phyloP scores from a whole-genome alignment of 2,797 vertebrate species.

The Pogoniulus pusillus region DNA sequence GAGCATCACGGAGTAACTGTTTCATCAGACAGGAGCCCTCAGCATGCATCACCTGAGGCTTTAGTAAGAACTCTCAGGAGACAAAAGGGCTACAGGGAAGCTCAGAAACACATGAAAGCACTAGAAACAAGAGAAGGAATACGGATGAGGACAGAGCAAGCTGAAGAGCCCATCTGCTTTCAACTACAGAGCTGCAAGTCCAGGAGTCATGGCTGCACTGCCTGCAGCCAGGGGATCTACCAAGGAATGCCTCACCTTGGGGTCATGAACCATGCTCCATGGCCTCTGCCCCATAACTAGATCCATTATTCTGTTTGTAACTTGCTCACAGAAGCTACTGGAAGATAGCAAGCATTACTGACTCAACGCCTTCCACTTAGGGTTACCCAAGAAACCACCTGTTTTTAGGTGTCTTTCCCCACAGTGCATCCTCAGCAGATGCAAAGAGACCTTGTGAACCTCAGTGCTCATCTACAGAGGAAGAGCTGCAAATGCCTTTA shows the following conservation, averaged over 20 bases:
- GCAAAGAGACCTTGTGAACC: background rate
- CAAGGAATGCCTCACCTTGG: background rate
- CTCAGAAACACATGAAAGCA: constrained; percentile 3
- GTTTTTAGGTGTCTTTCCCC: background rate
- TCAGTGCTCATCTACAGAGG: background rate
- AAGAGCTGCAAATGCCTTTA: background rate
- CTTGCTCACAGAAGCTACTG: background rate
- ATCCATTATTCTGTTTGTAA: background rate
- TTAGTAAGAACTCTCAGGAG: background rate
- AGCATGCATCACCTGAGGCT: background rate
- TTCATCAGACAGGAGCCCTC: constrained; percentile 45
- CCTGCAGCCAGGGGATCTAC: background rate
- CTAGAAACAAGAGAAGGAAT: background rate
- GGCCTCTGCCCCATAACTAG: background rate
- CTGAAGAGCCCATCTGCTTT: background rate
- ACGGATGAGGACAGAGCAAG: background rate
- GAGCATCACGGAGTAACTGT: background rate
- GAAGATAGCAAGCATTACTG: background rate
- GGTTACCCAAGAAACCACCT: background rate
- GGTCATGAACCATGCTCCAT: background rate
- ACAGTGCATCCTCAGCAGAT: background rate
- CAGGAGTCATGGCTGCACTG: background rate
- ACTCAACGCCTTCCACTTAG: background rate
- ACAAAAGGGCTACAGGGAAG: constrained; percentile 5
- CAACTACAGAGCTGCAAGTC: background rate